phyloP scores from a whole-genome alignment of 30 jellyfish, hydroid and myxozoan species.

The Phacellophora camtschatica region DNA sequence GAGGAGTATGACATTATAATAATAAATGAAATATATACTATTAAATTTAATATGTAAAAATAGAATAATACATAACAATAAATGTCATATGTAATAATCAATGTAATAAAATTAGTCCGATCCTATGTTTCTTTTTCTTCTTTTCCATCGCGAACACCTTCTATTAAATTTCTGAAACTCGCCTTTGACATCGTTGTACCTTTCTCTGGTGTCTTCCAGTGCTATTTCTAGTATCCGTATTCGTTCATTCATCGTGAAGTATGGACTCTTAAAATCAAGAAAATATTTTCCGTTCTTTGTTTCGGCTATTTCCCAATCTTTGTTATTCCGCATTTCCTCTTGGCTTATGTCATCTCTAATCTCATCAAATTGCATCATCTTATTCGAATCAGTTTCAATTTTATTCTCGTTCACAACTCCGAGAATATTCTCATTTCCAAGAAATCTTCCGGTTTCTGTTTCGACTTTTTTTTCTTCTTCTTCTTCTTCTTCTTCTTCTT shows the following conservation, averaged over 20 bases:
- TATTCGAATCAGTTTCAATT: background rate
- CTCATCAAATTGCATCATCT: background rate
- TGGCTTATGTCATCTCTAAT: background rate
- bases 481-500: background rate
- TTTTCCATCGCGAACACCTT: constrained; percentile 16
- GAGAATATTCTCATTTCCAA: background rate
- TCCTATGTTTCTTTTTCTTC: constrained; percentile 10
- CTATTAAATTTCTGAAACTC: constrained; percentile 60
- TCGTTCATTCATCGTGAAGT: constrained; percentile 63
- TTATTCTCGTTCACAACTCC: background rate
- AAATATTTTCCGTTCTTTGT: constrained; percentile 27
- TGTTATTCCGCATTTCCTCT: background rate
- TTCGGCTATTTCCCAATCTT: constrained; percentile 67
- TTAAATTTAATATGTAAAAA: too few relatives aligned
- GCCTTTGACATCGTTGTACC: constrained; percentile 70
- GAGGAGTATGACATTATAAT: too few relatives aligned
- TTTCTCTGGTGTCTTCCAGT: constrained; percentile 79
- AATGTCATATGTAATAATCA: too few relatives aligned
- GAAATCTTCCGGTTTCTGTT: background rate
- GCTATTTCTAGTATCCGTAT: constrained; percentile 75
- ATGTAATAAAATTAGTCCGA: background rate
- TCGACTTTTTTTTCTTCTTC: background rate
- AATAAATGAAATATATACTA: too few relatives aligned
- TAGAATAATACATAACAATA: too few relatives aligned
- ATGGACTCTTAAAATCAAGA: constrained; percentile 62